phyloP scores from a whole-genome alignment of 2,888 invertebrate genomes.

The Gymnocheta viridis region DNA sequence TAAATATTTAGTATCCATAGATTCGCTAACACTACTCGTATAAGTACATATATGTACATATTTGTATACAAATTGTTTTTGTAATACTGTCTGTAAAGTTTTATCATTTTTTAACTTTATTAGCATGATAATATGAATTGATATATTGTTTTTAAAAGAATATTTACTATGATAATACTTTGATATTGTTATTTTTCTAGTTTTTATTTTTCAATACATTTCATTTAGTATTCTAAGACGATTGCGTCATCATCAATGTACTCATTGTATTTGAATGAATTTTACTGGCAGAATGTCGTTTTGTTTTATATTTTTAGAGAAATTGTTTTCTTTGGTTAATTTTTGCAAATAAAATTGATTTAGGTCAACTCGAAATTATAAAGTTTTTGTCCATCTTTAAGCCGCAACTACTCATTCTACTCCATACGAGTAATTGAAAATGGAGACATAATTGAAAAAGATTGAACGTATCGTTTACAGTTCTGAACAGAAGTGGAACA shows the following conservation, averaged over 20 bases:
- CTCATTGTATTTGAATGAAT: constrained; percentile 66
- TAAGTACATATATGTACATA: too few relatives aligned
- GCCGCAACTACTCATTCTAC: background rate
- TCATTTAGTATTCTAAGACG: constrained; percentile 55
- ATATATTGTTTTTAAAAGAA: constrained; percentile 29
- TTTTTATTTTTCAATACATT: constrained; percentile 40
- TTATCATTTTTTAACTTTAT: background rate
- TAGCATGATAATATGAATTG: constrained; percentile 20
- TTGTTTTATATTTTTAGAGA: constrained; percentile 28
- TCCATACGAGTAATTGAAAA: constrained; percentile 28
- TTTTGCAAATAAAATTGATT: constrained; percentile 72
- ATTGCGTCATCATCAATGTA: constrained; percentile 71
- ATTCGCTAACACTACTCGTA: too few relatives aligned
- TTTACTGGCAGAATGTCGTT: constrained; percentile 41
- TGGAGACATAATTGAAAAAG: constrained; percentile 6
- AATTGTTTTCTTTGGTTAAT: constrained; percentile 50
- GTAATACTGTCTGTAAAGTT: background rate
- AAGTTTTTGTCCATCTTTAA: constrained; percentile 51
- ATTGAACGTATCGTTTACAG: background rate
- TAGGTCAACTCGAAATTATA: constrained; percentile 76
- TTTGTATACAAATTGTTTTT: too few relatives aligned
- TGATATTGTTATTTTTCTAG: constrained; percentile 23
- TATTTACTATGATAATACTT: constrained; percentile 48
- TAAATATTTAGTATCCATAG: too few relatives aligned
- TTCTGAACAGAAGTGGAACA: background rate